Base-by-base conservation (phyloP, 2,797 vertebrate species). In the Brachyrhaphis roseni region DNA sequence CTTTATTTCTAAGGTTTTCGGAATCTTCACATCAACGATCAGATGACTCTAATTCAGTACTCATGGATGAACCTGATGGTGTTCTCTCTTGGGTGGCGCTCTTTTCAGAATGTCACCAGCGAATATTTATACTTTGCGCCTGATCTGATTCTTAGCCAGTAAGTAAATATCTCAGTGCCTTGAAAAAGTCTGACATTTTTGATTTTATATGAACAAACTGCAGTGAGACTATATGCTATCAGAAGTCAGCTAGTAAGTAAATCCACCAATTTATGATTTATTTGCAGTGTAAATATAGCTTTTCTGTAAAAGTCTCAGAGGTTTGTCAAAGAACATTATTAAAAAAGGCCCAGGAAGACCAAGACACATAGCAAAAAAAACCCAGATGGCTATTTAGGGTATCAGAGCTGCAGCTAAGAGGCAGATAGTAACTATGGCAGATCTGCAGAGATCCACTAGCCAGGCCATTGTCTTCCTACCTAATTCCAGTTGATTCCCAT, bases 21-120 rank as follows among this genome's bases (percentile, higher is more conserved):
- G 82, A 97, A 96, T 88, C 96, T 99, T 79, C 98, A 99, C 90
- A 99, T 99, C 3, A 97, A 95, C 15, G 98, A 99, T 88, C 98
- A 99, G 95, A 99, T 99, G 96, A 98, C 96, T 1, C 97, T 99
- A n/a, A 99, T 99, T 85, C 98, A 99, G 86, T 99, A 98, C 91
- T 99, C 98, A 0, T 99, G 98, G 98, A 99, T 99, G 98, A 98
- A 97, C 90, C 90, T 99, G 76, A 98, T 99, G 98, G 97, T 98
- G 78, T 99, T 99, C 89, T 97, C 97, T 0, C 93, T 99, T 53
- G 98, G 98, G 1, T 99, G 98, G 98, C 96, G 98, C 82, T 98
- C 97, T 66, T 99, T 98, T 90, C 97, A 98, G 84, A 98, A 99
- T 0, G 98, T 97, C 92, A 97, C 96, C 86, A 96, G 96, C 41